Percentiles rank a stretch among this genome's conserved stretches.
Evolutionary conservation across 35 echinoderm and acorn worm species (phyloP).

Genomic region (Anneissia japonica): DNA sequence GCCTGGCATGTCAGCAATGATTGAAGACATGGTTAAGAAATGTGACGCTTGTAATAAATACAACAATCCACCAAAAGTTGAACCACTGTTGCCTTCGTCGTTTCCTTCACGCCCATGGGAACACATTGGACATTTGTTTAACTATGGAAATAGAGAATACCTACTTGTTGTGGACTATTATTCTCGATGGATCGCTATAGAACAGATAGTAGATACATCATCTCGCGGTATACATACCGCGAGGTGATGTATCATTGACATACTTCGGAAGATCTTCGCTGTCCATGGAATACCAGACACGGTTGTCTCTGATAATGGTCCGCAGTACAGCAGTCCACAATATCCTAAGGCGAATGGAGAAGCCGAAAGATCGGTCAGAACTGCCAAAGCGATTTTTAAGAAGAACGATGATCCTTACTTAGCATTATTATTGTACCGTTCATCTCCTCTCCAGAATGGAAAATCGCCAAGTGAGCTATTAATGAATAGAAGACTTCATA

Average conservation of each 20-base stretch:
- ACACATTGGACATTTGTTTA: conserved; percentile 20
- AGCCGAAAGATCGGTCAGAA: background rate
- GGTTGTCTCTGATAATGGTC: background rate
- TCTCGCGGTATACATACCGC: background rate
- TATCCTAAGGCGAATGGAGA: background rate
- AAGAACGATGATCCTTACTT: background rate
- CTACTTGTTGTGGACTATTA: background rate
- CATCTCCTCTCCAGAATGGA: background rate
- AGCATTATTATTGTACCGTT: background rate
- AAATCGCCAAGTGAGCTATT: too few relatives aligned
- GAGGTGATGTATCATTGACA: too few relatives aligned
- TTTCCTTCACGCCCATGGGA: conserved; percentile 52
- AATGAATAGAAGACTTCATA: too few relatives aligned
- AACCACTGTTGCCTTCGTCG: background rate
- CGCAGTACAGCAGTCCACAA: background rate
- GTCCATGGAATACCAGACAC: background rate
- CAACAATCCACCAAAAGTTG: too few relatives aligned
- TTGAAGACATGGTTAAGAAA: too few relatives aligned
- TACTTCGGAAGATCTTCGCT: too few relatives aligned
- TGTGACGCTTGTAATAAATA: too few relatives aligned
- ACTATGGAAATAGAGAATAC: background rate
- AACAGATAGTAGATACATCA: background rate
- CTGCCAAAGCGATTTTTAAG: background rate
- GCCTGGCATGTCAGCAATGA: too few relatives aligned
- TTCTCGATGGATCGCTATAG: background rate